Percentiles rank a stretch among this genome's conserved stretches.
These are phyloP conservation scores for Watsonalla binaria DNA, from an alignment of 2,888 invertebrate species.

Conservation along the genomic window DNA sequence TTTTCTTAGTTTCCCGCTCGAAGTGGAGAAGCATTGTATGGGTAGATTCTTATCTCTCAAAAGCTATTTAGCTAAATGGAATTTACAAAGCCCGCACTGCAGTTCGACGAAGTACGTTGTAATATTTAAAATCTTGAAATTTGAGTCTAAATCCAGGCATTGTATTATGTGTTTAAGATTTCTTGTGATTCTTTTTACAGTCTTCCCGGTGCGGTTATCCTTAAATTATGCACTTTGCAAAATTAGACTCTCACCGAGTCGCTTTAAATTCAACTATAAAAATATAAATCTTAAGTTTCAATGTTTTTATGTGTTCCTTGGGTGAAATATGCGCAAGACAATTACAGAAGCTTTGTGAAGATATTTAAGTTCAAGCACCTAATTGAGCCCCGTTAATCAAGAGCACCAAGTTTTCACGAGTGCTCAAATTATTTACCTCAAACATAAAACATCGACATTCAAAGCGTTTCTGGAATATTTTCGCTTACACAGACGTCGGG, in stretches of 20 bases:
- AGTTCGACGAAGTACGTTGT: conserved; percentile 76
- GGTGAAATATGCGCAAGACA: not conserved
- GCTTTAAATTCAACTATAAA: conserved; percentile 20
- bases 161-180: conserved; percentile 66
- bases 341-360: conserved; percentile 57
- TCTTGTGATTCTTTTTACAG: conserved; percentile 48
- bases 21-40: conserved; percentile 74
- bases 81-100: conserved; percentile 78
- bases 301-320: conserved; percentile 3
- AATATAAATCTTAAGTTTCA: not conserved
- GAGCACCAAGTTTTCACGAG: conserved; percentile 70
- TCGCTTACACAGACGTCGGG: conserved; percentile 61
- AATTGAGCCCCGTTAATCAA: conserved; percentile 74
- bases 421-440: conserved; percentile 73
- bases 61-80: conserved; percentile 79
- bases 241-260: conserved; percentile 47
- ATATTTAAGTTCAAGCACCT: conserved; percentile 64
- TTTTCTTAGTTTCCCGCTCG: conserved; percentile 75
- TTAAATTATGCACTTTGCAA: conserved; percentile 58
- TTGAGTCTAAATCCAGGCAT: conserved; percentile 66
- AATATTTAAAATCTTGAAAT: conserved; percentile 77
- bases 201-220: conserved; percentile 32
- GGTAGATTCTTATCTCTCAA: conserved; percentile 77
- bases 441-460: conserved; percentile 72
- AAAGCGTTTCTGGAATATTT: conserved; percentile 70